Conservation (phyloP, 2,888 invertebrate species). For the Charanyca ferruginea region DNA sequence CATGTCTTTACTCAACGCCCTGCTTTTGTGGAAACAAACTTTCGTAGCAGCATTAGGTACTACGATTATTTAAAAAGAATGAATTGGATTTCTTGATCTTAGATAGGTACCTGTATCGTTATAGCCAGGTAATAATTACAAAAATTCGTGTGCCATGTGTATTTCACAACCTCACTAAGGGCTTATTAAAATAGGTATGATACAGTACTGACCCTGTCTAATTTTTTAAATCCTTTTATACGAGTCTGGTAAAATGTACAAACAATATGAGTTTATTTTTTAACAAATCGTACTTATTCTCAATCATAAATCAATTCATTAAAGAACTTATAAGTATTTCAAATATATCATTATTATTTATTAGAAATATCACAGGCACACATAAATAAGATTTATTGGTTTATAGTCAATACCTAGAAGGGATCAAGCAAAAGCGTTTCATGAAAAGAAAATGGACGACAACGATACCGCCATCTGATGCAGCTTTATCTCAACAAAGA, state of each 20-base stretch:
- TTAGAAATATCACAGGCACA: conserved; percentile 22
- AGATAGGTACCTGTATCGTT: too few species aligned
- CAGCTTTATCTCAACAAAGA: conserved; percentile 70
- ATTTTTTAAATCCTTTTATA: not conserved
- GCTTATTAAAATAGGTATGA: not conserved
- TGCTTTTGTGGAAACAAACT: too few species aligned
- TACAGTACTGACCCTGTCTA: not conserved
- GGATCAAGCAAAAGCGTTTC: conserved; percentile 37
- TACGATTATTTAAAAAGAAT: not conserved
- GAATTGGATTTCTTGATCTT: not conserved
- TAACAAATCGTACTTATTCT: not conserved
- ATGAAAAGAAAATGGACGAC: conserved; percentile 58
- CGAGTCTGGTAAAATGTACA: not conserved
- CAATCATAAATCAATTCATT: conserved; percentile 24
- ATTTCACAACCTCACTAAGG: too few species aligned
- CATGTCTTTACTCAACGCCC: not conserved
- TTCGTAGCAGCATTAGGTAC: too few species aligned
- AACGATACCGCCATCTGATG: conserved; percentile 68
- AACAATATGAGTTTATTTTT: not conserved
- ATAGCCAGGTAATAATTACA: too few species aligned
- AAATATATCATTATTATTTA: conserved; percentile 15
- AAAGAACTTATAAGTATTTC: conserved; percentile 36
- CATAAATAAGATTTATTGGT: conserved; percentile 58
- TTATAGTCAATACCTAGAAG: conserved; percentile 51
- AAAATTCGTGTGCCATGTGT: too few species aligned